Evolutionary conservation across 2,797 vertebrate genomes (phyloP), one percentile per base, ranked within the genome.

Genomic region (Furcifer pardalis): DNA sequence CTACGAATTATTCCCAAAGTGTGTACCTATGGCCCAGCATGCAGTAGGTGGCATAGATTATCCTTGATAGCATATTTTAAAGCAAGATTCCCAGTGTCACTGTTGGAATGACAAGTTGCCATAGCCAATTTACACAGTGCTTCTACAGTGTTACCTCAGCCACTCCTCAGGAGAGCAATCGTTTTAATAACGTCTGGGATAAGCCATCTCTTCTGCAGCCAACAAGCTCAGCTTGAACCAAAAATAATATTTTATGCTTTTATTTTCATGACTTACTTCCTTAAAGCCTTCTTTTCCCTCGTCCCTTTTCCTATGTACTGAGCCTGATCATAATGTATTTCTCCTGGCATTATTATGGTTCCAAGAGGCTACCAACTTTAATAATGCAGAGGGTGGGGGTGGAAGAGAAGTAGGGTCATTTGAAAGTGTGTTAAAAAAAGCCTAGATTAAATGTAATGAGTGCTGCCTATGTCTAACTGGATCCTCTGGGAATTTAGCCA

Each of bases 261-360:
- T 89, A 87, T 86, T 90, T 89, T 89, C 89, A 86, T 82, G 75
- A 91, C 69, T 89, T 62, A 72, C 87, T 91, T 91, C 75, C 80
- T 81, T 90, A 89, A 81, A 87, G 89, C 79, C 69, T 88, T 62
- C 82, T 88, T 91, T 91, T 86, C 73, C 66, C 83, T 77, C 21
- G 76, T 68, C 40, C 56, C 23, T 60, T 60, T 59, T 68, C 78
- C 65, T 69, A 52, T 32, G 19, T 74, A 37, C 40, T 62, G 42
- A 46, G n/a, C 27, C 46, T 62, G 37, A 68, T 79, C 40, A 79
- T 37, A 83, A 71, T 32, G 66, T 2, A 77, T 69, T 30, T 52
- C 65, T 71, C 56, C 46, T 62, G 66, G 62, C 66, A 80, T 68
- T 72, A 42, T 65, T 69, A 85, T 0, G 2, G 4, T 52, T 84